These are phyloP conservation scores for Bathybates hornii DNA, from an alignment of 2,113 vertebrate genomes.

Conservation along the genomic window DNA sequence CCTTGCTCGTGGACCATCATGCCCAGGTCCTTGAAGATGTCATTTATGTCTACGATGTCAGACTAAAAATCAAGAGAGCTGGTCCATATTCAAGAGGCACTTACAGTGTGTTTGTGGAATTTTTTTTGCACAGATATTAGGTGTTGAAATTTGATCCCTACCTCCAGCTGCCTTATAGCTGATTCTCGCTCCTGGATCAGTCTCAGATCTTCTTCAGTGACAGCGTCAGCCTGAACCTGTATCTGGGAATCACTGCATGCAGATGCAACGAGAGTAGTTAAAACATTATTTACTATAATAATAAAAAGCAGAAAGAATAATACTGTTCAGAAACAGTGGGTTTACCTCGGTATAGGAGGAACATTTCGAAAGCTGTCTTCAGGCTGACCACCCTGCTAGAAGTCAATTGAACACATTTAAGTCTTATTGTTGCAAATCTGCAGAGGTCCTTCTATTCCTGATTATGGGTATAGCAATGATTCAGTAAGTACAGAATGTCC, in stretches of 20 bases:
- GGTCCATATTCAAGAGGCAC: not conserved
- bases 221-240: slow-evolving; percentile 82
- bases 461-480: not conserved
- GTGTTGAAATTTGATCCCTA: slow-evolving; percentile 23
- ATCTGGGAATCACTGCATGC: slow-evolving; percentile 62
- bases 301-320: not conserved
- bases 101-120: not conserved
- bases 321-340: not conserved
- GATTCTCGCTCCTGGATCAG: slow-evolving; percentile 91
- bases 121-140: not conserved
- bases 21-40: slow-evolving; percentile 97
- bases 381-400: slow-evolving; percentile 75
- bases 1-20: slow-evolving; percentile 98
- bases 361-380: slow-evolving; percentile 79
- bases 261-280: not conserved
- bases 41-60: slow-evolving; percentile 94
- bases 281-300: not conserved
- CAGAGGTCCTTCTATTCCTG: not conserved
- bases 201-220: slow-evolving; percentile 89
- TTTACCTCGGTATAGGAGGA: slow-evolving; percentile 79
- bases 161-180: slow-evolving; percentile 89
- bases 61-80: slow-evolving; percentile 66
- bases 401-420: not conserved
- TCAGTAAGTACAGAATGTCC: not conserved
- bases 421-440: not conserved